Evolutionary conservation across 2,113 vertebrate species (phyloP), one percentile per base, ranked within the genome.

Genomic region (Argyrosomus japonicus): DNA sequence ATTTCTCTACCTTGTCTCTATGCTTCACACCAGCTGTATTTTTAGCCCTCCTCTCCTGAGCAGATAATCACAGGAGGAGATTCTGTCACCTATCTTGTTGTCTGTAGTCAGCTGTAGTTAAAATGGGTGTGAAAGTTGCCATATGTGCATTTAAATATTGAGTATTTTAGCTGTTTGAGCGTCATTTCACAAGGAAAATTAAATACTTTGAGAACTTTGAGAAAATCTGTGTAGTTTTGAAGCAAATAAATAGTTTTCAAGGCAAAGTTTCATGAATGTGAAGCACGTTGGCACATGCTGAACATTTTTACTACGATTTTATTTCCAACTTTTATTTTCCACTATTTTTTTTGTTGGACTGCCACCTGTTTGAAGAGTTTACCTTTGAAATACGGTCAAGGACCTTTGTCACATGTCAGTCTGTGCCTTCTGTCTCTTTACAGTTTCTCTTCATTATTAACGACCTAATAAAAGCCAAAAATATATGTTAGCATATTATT

Each of bases 1-100:
- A 79, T 92, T 60, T 79, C 67, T 92, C 86, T 88, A 89, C 87
- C 92, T 89, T 88, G 90, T 90, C 90, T 92, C 84, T 87, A 67
- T 77, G 82, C 82, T 83, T 92, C 92, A 83, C 83, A 86, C 82
- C 71, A 60, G 29, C 71, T 74, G 79, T 96, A 96, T 96, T 95
- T 95, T 94, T 96, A 96, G 94, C 83, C 21, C 61, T 85, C 70
- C 82, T 89, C 78, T 93, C 61, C 68, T 68, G 77, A 85, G 78
- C 83, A 85, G 89, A 93, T 93, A 85, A 92, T 91, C 81, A 89
- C 89, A 47, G 77, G 65, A 83, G 75, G 75, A 87, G 87, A 82
- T 77, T 87, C 70, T 88, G 82, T 81, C 83, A 71, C 82, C 81
- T 84, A 77, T 87, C 80, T 81, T 75, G 72, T 84, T 78, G 75